phyloP scores from a whole-genome alignment of 2,888 invertebrate genomes.

The Agrotis clavis region DNA sequence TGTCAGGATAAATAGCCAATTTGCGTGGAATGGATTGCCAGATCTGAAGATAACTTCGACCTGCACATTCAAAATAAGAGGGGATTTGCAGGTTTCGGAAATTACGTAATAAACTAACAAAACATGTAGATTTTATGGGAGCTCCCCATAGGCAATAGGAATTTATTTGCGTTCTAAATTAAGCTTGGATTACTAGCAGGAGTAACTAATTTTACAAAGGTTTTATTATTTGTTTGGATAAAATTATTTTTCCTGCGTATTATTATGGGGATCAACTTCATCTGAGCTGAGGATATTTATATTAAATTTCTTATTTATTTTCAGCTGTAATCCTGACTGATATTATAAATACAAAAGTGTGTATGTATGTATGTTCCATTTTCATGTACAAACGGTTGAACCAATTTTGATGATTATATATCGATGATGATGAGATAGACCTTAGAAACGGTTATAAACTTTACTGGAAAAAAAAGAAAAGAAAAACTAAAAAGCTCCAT shows the following conservation, averaged over 20 bases:
- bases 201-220: constrained; percentile 15
- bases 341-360: no score
- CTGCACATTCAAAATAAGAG: constrained; percentile 66
- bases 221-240: constrained; percentile 18
- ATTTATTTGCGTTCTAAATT: constrained; percentile 47
- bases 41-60: constrained; percentile 78
- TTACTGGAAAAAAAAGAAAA: no score
- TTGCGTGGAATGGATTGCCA: constrained; percentile 82
- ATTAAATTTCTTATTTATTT: no score
- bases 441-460: no score
- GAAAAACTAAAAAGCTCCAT: no score
- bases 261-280: not conserved
- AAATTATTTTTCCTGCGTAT: not conserved
- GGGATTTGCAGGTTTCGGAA: constrained; percentile 62
- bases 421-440: no score
- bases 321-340: no score
- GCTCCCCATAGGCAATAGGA: constrained; percentile 29
- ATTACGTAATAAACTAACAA: constrained; percentile 66
- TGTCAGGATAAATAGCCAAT: constrained; percentile 85
- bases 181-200: constrained; percentile 4
- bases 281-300: no score
- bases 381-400: no score
- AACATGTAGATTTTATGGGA: constrained; percentile 56
- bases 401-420: no score
- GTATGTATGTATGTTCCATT: no score